phyloP scores from a whole-genome alignment of 2,113 vertebrate genomes.

The Capreolus pygargus region DNA sequence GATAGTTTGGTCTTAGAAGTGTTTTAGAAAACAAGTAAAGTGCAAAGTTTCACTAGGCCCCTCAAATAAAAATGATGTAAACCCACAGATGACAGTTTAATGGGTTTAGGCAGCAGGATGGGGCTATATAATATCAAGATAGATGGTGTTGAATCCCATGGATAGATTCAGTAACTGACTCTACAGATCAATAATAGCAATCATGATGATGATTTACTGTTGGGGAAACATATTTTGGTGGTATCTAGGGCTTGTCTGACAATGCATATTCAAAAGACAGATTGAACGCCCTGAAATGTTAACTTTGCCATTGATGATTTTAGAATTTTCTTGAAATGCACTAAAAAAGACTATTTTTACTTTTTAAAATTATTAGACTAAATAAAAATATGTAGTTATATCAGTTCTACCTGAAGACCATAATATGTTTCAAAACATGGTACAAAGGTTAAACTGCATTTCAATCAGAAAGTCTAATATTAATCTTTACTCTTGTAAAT shows the following conservation, averaged over 20 bases:
- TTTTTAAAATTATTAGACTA: background rate
- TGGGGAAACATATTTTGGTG: constrained; percentile 55
- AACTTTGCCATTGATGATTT: constrained; percentile 60
- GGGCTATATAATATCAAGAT: constrained; percentile 63
- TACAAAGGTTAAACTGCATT: background rate
- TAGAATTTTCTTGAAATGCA: background rate
- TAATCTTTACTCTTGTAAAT: constrained; percentile 22
- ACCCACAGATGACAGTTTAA: constrained; percentile 63
- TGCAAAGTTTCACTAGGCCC: constrained; percentile 47
- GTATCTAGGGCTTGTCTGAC: constrained; percentile 27
- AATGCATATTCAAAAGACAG: constrained; percentile 68
- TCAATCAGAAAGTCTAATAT: background rate
- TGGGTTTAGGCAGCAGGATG: constrained; percentile 56
- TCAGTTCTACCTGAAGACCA: background rate
- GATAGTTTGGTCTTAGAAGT: constrained; percentile 36
- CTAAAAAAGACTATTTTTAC: background rate
- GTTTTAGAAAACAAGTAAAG: constrained; percentile 69
- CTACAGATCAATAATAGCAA: constrained; percentile 66
- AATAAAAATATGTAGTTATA: constrained; percentile 35
- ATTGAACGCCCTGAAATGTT: constrained; percentile 54
- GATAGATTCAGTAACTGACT: constrained; percentile 65
- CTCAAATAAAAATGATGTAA: constrained; percentile 73
- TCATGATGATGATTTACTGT: constrained; percentile 60
- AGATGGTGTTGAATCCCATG: constrained; percentile 55
- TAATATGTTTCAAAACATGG: background rate